Evolutionary conservation across 2,113 vertebrate species (phyloP), one percentile per base, ranked within the genome.

Genomic region (Oriolus oriolus): DNA sequence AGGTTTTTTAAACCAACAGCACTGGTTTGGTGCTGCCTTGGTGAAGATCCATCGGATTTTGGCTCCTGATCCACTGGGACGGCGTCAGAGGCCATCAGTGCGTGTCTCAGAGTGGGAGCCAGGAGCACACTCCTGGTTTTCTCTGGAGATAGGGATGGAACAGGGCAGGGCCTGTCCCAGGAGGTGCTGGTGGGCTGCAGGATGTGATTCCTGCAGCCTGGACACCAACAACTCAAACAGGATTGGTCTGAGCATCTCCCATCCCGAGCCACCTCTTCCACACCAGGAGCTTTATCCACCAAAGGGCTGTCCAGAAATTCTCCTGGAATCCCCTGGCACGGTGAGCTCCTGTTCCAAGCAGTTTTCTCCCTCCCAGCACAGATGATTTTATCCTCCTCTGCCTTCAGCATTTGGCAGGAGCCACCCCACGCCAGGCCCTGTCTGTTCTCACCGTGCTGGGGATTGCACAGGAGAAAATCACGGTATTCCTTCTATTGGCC

Each of bases 371-470:
- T 45, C 44, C 37, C 21, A 50, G 4, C 3, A 16, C 16, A 41
- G 24, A 21, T 28, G n/a, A 75, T 54, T 54, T 78, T 18, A 6
- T 17, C 26, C 9, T 50, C 50, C 22, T 37, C 60, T 57, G 35
- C 33, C 73, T 35, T 44, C 13, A 61, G 47, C 16, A 50, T 17
- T 28, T 57, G 19, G 23, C 21, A 53, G 66, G 49, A 76, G 13
- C 26, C 0, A 0, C 31, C 28, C 70, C 39, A 24, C 0, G 0
- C 41, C 76, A 49, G 49, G 42, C 11, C 19, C 60, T 2, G 0
- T 10, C 24, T 68, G 4, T 19, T 45, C 44, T 69, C 44, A 14
- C 13, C 3, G 2, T 37, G 39, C 52, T 84, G 14, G n/a, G 47
- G 19, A 9, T 45, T 37, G 37, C 45, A 44, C 14, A 39, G 31